These are phyloP conservation scores for Marronus borbonicus DNA, from an alignment of 2,888 invertebrate genomes.

Conservation along the genomic window DNA sequence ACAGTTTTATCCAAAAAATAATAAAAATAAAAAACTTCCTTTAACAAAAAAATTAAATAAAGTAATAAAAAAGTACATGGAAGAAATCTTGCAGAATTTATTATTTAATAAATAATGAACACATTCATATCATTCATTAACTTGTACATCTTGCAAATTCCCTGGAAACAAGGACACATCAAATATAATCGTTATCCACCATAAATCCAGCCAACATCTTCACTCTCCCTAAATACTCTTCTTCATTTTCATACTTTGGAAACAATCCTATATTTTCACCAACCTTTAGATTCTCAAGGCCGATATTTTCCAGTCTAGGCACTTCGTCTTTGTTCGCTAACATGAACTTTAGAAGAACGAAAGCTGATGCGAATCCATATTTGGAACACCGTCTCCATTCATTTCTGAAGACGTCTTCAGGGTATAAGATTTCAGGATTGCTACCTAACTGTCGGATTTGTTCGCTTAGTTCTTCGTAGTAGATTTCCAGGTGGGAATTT, in stretches of 20 bases:
- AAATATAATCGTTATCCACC: conserved; percentile 22
- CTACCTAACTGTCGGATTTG: conserved; percentile 58
- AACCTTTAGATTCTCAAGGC: neutral
- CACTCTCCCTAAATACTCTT: conserved; percentile 11
- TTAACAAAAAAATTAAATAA: too few species aligned
- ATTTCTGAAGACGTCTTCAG: conserved; percentile 56
- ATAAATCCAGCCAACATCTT: conserved; percentile 12
- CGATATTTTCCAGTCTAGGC: conserved; percentile 19
- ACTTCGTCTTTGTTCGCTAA: conserved; percentile 56
- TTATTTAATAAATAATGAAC: too few species aligned
- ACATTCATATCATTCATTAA: too few species aligned
- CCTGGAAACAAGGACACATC: neutral
- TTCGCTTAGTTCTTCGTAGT: conserved; percentile 59
- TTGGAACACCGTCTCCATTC: conserved; percentile 59
- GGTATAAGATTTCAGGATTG: conserved; percentile 60
- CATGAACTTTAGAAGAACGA: conserved; percentile 58
- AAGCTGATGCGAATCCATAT: conserved; percentile 58
- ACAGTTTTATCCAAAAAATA: too few species aligned
- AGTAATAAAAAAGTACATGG: too few species aligned
- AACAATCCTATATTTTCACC: neutral
- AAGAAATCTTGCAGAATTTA: too few species aligned
- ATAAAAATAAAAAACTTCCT: too few species aligned
- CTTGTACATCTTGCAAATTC: too few species aligned
- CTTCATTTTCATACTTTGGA: conserved; percentile 10
- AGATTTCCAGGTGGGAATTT: conserved; percentile 60